phyloP scores from a whole-genome alignment of 1,140 invertebrate species.

The Dendrolimus kikuchii region DNA sequence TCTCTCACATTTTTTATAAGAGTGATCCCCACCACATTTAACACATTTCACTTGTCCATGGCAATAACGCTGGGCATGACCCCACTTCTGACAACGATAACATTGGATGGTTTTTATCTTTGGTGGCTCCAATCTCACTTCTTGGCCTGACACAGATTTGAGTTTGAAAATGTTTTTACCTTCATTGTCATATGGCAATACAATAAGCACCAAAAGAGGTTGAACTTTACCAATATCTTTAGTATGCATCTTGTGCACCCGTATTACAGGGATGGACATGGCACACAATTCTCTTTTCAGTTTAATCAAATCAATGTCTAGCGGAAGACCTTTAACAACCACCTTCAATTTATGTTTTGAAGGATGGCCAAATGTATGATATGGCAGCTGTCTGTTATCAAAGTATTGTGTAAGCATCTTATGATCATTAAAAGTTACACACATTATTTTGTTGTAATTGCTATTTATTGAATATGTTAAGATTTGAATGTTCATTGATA shows the following conservation, averaged over 20 bases:
- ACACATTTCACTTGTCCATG: constrained; percentile 38
- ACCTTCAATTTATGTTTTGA: constrained; percentile 38
- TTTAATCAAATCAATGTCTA: constrained; percentile 22
- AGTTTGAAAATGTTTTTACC: constrained; percentile 31
- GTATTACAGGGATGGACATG: constrained; percentile 28
- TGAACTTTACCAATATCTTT: constrained; percentile 16
- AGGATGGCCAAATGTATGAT: constrained; percentile 39
- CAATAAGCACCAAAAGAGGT: constrained; percentile 27
- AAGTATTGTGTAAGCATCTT: constrained; percentile 28
- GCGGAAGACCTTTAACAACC: constrained; percentile 33
- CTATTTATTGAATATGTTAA: constrained; percentile 20
- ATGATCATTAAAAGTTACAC: constrained; percentile 29
- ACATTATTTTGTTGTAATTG: constrained; percentile 30
- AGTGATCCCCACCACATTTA: constrained; percentile 39
- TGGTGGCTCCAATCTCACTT: constrained; percentile 32
- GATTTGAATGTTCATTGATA: constrained; percentile 27
- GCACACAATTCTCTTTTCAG: constrained; percentile 28
- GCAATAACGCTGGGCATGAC: constrained; percentile 44
- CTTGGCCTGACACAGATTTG: constrained; percentile 23
- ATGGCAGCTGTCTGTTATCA: constrained; percentile 36
- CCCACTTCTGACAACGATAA: constrained; percentile 45
- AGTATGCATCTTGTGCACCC: constrained; percentile 39
- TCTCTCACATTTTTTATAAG: constrained; percentile 29
- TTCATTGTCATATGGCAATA: constrained; percentile 28
- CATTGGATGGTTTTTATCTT: constrained; percentile 29